Evolutionary conservation across 2,113 vertebrate species (phyloP).

Genomic region (Danionella cerebrum): DNA sequence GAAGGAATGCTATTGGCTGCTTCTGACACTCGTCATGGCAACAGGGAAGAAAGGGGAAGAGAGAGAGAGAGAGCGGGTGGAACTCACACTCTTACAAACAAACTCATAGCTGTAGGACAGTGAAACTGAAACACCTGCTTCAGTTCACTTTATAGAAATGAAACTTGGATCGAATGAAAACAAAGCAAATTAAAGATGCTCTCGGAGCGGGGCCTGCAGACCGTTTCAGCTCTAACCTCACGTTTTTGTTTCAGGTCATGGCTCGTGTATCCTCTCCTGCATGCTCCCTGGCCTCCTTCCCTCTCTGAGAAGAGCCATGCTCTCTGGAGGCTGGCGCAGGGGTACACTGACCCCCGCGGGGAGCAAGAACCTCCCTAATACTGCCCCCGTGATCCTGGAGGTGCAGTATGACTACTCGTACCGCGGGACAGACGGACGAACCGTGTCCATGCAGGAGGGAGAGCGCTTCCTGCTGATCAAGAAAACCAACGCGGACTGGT

Average conservation of each 20-base stretch:
- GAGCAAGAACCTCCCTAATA: slow-evolving; percentile 39
- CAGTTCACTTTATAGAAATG: too few relatives aligned
- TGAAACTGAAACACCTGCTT: too few relatives aligned
- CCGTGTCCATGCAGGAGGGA: slow-evolving; percentile 75
- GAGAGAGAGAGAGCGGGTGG: too few relatives aligned
- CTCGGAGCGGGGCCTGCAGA: too few relatives aligned
- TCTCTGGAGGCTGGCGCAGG: slow-evolving; percentile 64
- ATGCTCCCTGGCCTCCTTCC: too few relatives aligned
- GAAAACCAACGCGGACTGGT: slow-evolving; percentile 83
- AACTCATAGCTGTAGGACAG: too few relatives aligned
- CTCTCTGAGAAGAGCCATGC: slow-evolving; percentile 63
- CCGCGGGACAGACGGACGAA: slow-evolving; percentile 66
- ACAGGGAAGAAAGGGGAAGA: slow-evolving; percentile 12
- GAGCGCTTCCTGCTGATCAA: slow-evolving; percentile 79
- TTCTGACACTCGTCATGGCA: background rate
- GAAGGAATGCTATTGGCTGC: background rate
- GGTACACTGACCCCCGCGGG: slow-evolving; percentile 29
- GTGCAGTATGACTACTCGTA: slow-evolving; percentile 79
- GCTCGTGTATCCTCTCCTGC: slow-evolving; percentile 24
- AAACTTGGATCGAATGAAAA: too few relatives aligned
- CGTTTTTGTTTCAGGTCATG: slow-evolving; percentile 58
- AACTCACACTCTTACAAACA: too few relatives aligned
- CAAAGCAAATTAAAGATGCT: too few relatives aligned
- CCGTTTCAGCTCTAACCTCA: too few relatives aligned
- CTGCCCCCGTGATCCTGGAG: slow-evolving; percentile 63